Evolutionary conservation across 2,888 invertebrate genomes (phyloP).

Genomic region (Bedellia somnulentella): DNA sequence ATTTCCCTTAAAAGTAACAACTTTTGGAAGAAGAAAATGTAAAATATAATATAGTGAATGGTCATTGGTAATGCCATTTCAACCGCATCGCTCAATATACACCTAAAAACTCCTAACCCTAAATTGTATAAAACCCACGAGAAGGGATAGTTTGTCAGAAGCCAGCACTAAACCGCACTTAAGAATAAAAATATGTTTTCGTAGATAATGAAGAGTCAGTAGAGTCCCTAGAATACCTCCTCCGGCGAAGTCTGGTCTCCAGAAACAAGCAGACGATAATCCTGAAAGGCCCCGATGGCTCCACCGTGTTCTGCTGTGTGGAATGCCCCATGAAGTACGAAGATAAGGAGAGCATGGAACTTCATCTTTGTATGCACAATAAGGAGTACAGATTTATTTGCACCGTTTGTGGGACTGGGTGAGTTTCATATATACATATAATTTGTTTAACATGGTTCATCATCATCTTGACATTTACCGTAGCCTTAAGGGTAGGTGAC

Average conservation of each 20-base stretch:
- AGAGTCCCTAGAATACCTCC: slow-evolving; percentile 20
- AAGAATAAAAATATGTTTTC: no score
- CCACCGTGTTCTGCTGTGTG: slow-evolving; percentile 71
- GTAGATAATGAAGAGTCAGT: no score
- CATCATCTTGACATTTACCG: neutral
- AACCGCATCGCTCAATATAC: no score
- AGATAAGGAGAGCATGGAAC: slow-evolving; percentile 72
- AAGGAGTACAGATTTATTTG: slow-evolving; percentile 75
- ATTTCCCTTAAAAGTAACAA: no score
- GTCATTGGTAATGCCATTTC: no score
- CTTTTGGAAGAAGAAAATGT: no score
- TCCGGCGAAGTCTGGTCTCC: slow-evolving; percentile 51
- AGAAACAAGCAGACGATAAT: slow-evolving; percentile 77
- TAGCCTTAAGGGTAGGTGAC: no score
- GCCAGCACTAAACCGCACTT: no score
- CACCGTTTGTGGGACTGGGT: slow-evolving; percentile 75
- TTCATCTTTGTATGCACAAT: slow-evolving; percentile 73
- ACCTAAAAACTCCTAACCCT: no score
- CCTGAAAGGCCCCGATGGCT: slow-evolving; percentile 67
- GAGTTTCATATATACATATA: slow-evolving; percentile 12
- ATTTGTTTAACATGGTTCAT: neutral
- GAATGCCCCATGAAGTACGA: slow-evolving; percentile 76
- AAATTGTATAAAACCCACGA: no score
- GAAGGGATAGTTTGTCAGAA: no score
- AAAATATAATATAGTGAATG: no score